phyloP scores from a whole-genome alignment of 2,797 vertebrate species.

The Fringilla coelebs region DNA sequence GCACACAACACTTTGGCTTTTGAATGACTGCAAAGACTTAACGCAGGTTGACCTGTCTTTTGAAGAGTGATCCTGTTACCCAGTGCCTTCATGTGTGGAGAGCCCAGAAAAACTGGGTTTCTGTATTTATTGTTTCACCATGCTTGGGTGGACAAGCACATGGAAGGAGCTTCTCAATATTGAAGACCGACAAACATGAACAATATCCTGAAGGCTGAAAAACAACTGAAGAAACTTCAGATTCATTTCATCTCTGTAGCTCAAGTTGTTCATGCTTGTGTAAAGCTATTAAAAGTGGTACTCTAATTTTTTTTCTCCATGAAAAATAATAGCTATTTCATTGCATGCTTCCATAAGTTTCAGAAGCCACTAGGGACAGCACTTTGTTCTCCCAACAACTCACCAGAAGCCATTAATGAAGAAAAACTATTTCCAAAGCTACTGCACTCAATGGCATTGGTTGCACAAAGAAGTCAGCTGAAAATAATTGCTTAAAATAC shows the following conservation, averaged over 20 bases:
- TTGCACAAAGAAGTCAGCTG: neutral
- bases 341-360: neutral
- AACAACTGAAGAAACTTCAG: neutral
- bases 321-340: conserved; percentile 26
- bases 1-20: neutral
- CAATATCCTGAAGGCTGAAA: neutral
- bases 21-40: neutral
- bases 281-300: neutral
- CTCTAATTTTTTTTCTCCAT: neutral
- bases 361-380: neutral
- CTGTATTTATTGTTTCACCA: neutral
- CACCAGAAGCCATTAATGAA: neutral
- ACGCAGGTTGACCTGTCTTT: neutral
- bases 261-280: neutral
- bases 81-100: neutral
- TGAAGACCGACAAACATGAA: neutral
- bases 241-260: neutral
- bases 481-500: conserved; percentile 2
- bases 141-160: neutral
- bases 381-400: neutral
- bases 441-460: neutral
- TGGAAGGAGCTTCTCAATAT: neutral
- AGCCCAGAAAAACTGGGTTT: neutral
- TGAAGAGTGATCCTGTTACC: neutral
- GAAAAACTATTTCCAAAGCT: neutral